A percentile compares a stretch with the other conserved stretches of the same genome.
phyloP scores from a whole-genome alignment of 2,888 invertebrate species.

The Podotricha telesiphe region DNA sequence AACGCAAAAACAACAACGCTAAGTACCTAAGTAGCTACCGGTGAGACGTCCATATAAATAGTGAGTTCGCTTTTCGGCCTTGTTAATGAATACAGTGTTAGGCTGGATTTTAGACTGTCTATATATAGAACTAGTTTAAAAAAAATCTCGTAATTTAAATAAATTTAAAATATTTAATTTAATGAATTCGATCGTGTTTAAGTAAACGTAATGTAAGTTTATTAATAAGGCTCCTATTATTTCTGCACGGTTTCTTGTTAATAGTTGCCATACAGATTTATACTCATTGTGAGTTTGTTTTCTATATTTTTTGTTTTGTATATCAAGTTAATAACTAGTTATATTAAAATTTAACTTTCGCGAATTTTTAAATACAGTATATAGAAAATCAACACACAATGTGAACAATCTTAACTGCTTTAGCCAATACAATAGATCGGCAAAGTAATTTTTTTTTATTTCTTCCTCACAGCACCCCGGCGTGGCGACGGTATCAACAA shows the following conservation, averaged over 20 bases:
- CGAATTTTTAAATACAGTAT: too few relatives aligned
- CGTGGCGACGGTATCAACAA: constrained; percentile 74
- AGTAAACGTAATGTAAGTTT: not conserved
- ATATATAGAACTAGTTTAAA: too few relatives aligned
- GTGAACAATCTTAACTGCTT: too few relatives aligned
- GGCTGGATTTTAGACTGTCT: not conserved
- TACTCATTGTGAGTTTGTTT: not conserved
- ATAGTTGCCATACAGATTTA: not conserved
- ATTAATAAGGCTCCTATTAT: not conserved
- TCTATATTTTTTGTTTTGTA: too few relatives aligned
- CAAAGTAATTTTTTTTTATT: constrained; percentile 25
- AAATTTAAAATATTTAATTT: too few relatives aligned
- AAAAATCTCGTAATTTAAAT: too few relatives aligned
- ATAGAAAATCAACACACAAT: too few relatives aligned
- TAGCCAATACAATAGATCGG: not conserved
- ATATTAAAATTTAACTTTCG: too few relatives aligned
- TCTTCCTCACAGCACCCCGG: constrained; percentile 66
- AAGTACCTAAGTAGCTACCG: not conserved
- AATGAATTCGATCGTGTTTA: not conserved
- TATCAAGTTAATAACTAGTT: too few relatives aligned
- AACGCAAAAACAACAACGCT: too few relatives aligned
- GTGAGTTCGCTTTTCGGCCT: not conserved
- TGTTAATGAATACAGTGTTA: not conserved
- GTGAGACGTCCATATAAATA: not conserved
- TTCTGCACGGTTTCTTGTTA: constrained; percentile 11